Base-by-base conservation (phyloP, 2,113 vertebrate species). In the Manacus vitellinus region DNA sequence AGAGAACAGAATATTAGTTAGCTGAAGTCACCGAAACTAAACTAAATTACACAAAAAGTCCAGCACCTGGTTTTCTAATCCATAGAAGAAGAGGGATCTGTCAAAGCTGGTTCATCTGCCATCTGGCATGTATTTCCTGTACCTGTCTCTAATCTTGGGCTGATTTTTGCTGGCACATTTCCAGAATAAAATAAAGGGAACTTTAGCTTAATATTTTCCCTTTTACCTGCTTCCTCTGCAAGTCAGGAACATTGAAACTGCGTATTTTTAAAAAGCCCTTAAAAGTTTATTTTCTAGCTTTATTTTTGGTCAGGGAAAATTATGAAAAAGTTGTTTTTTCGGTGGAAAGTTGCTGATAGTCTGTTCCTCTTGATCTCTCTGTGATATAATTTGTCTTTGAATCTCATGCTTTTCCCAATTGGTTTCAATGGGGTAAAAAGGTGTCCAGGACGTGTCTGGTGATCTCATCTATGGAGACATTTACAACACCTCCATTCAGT, bases 11-110 rank as follows among this genome's bases (percentile, higher is more conserved):
- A 35, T 81, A 80, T 77, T 6, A 9, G 65, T 77, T 75, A 90
- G 75, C 75, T 73, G 63, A 66, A 94, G 67, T 79, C 58, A 66
- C 41, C 66, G 72, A 70, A 79, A 79, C 58, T 46, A 74, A 68
- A 28, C 21, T 37, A 59, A 89, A 77, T 84, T 94, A 39, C n/a
- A 75, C 25, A 75, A 94, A 44, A 96, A 68, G 17, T 33, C 44
- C 89, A 94, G 81, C 94, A 95, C 91, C 92, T 95, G 91, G 56
- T 79, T 94, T 91, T 89, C 56, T 96, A 91, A 95, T 94, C 91
- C 80, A 13, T 5, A 47, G 80, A 77, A 85, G 82, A 94, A 61
- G 31, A 81, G 58, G 44, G 49, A 81, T 89, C 65, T 95, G 83
- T 85, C 61, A 75, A 72, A 87, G 21, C 62, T 75, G 80, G 80